phyloP scores from a whole-genome alignment of 92 coral and sea anemone genomes.

The Phenganax marumi region DNA sequence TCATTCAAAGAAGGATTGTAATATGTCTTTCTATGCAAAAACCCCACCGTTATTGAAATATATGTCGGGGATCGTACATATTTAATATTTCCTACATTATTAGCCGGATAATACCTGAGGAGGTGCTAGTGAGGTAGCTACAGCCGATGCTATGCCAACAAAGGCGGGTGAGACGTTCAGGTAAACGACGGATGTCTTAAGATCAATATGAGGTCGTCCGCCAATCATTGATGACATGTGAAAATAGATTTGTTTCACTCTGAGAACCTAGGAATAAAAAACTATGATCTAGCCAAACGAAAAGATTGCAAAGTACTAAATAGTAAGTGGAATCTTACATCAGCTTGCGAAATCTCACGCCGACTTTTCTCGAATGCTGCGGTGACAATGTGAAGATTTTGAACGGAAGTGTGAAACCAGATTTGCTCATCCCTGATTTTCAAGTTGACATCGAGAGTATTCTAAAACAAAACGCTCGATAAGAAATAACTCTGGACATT shows the following conservation, averaged over 20 bases:
- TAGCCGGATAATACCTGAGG: constrained; percentile 55
- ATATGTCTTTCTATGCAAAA: too few relatives aligned
- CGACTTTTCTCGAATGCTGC: constrained; percentile 87
- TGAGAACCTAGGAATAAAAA: constrained; percentile 64
- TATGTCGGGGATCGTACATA: too few relatives aligned
- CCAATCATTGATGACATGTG: constrained; percentile 86
- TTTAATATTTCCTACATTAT: too few relatives aligned
- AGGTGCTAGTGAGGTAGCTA: constrained; percentile 72
- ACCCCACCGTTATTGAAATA: too few relatives aligned
- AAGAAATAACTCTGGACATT: neutral
- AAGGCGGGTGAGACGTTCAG: constrained; percentile 87
- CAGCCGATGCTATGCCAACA: constrained; percentile 78
- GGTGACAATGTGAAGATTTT: constrained; percentile 67
- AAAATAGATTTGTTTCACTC: constrained; percentile 69
- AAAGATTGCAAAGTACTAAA: neutral
- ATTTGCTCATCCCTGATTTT: constrained; percentile 67
- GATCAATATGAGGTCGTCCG: constrained; percentile 72
- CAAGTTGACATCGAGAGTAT: constrained; percentile 71
- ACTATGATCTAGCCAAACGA: neutral
- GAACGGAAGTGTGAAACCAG: constrained; percentile 69
- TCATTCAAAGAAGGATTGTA: too few relatives aligned
- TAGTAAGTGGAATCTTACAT: constrained; percentile 46
- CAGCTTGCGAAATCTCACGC: constrained; percentile 69
- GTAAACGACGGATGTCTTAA: constrained; percentile 71
- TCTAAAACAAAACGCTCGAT: constrained; percentile 49